Percentiles rank a stretch among this genome's conserved stretches.
These are phyloP conservation scores for Formica exsecta DNA, from an alignment of 1,140 invertebrate species.

Conservation along the genomic window DNA sequence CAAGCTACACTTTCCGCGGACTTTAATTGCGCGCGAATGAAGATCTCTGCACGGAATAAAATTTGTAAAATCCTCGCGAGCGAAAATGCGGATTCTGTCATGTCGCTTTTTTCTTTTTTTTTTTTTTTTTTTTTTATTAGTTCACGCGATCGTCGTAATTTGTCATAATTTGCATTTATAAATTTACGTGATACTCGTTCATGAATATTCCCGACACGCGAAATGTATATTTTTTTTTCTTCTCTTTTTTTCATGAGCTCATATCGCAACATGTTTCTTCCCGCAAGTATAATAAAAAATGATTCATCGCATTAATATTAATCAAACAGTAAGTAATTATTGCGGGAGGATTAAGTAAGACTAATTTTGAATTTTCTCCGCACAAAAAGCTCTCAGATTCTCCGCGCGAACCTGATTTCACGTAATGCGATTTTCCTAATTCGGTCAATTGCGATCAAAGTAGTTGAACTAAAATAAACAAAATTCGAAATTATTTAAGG, in stretches of 20 bases:
- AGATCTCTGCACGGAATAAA: background rate
- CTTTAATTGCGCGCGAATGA: constrained; percentile 66
- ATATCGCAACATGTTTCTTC: background rate
- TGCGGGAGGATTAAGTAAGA: background rate
- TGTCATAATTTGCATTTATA: constrained; percentile 56
- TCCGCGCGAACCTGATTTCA: constrained; percentile 1
- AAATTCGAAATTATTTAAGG: constrained; percentile 21
- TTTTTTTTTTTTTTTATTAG: constrained; percentile 8
- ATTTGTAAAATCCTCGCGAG: background rate
- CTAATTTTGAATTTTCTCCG: background rate
- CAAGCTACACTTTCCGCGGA: constrained; percentile 44
- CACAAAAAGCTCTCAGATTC: background rate
- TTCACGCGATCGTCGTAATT: constrained; percentile 44
- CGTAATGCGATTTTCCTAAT: constrained; percentile 15
- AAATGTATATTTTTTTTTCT: background rate
- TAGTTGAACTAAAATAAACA: constrained; percentile 20
- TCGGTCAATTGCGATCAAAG: constrained; percentile 30
- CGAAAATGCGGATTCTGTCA: background rate
- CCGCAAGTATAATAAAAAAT: background rate
- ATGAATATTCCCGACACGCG: constrained; percentile 47
- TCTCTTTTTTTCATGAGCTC: background rate
- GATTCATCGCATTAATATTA: background rate
- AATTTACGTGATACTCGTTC: constrained; percentile 31
- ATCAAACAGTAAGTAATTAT: constrained; percentile 1
- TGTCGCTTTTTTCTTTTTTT: background rate